phyloP scores from a whole-genome alignment of 1,140 invertebrate genomes.

The Globodera rostochiensis region DNA sequence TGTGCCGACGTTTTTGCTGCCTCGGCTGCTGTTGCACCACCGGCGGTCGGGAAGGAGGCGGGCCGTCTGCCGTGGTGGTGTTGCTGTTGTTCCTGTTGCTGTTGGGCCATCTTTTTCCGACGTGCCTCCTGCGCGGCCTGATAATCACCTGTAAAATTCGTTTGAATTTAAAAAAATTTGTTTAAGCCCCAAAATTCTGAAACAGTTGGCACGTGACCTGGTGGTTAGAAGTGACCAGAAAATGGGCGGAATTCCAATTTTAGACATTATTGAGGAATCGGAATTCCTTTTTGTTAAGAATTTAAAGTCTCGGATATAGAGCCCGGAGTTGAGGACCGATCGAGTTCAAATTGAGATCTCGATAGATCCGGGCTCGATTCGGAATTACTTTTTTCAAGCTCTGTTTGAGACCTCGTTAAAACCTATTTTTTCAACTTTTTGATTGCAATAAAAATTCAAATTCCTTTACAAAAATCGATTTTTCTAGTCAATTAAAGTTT shows the following conservation, averaged over 20 bases:
- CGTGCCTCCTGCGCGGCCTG: constrained; percentile 11
- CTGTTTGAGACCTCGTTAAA: too few species aligned
- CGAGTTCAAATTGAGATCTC: too few species aligned
- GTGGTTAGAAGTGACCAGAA: neutral
- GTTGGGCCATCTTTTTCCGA: neutral
- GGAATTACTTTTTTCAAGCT: too few species aligned
- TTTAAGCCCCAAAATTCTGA: too few species aligned
- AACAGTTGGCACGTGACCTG: too few species aligned
- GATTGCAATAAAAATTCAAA: neutral
- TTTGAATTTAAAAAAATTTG: neutral
- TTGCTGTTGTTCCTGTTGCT: neutral
- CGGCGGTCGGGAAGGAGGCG: neutral
- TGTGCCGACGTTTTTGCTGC: neutral
- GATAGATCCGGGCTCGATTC: too few species aligned
- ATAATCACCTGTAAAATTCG: constrained; percentile 1
- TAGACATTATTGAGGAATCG: too few species aligned
- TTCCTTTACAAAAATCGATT: neutral
- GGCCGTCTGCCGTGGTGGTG: neutral
- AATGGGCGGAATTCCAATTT: neutral
- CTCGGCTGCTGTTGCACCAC: neutral
- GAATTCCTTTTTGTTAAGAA: neutral
- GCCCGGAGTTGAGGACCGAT: too few species aligned
- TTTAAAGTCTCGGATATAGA: neutral
- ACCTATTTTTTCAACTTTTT: neutral
- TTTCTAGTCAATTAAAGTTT: too few species aligned